phyloP scores from a whole-genome alignment of 2,113 vertebrate species.

The Rhynchomys soricoides region DNA sequence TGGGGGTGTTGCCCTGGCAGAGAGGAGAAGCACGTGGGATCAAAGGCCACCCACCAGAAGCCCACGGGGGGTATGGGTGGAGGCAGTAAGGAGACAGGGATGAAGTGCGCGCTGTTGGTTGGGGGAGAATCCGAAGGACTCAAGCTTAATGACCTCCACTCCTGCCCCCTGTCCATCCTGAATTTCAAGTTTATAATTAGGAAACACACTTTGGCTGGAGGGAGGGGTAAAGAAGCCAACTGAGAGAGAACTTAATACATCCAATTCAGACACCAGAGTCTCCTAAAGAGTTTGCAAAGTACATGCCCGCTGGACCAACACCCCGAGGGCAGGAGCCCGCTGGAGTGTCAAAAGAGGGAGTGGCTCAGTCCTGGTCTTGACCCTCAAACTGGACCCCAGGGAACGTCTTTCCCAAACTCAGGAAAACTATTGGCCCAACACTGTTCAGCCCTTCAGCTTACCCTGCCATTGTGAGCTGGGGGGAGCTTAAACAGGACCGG shows the following conservation, averaged over 20 bases:
- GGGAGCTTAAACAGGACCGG: neutral
- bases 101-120: neutral
- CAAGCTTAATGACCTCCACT: slow-evolving; percentile 72
- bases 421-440: neutral
- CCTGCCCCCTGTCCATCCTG: slow-evolving; percentile 75
- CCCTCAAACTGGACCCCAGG: neutral
- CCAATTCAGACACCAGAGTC: neutral
- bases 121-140: slow-evolving; percentile 47
- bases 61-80: neutral
- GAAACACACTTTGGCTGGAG: slow-evolving; percentile 66
- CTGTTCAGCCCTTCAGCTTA: neutral
- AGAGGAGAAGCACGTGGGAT: neutral
- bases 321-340: neutral
- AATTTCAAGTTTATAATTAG: slow-evolving; percentile 83
- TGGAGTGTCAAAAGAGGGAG: neutral
- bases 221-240: neutral
- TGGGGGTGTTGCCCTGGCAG: slow-evolving; percentile 18
- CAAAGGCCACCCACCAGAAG: slow-evolving; percentile 55
- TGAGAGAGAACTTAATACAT: neutral
- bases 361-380: neutral
- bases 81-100: neutral
- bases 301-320: neutral
- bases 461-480: neutral
- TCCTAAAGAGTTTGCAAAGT: slow-evolving; percentile 6
- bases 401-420: slow-evolving; percentile 14